phyloP scores from a whole-genome alignment of 2,888 invertebrate genomes.

The Therioaphis trifolii region DNA sequence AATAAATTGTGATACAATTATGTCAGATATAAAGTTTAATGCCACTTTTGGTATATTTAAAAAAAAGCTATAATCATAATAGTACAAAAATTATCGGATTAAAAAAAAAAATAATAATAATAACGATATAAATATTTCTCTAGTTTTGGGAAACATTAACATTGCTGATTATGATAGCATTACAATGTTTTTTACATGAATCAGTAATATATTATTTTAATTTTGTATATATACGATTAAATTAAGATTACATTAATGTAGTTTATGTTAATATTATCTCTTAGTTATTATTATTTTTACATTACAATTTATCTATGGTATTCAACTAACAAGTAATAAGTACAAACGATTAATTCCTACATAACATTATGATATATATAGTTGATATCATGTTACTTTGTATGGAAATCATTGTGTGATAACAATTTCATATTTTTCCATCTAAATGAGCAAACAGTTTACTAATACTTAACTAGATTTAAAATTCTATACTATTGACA shows the following conservation, averaged over 20 bases:
- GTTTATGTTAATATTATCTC: slow-evolving; percentile 5
- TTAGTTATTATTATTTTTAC: slow-evolving; percentile 7
- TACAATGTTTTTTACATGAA: background rate
- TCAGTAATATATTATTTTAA: background rate
- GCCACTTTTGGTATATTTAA: slow-evolving; percentile 54
- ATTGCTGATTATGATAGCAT: background rate
- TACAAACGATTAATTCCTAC: slow-evolving; percentile 14
- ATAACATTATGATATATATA: background rate
- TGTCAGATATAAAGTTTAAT: slow-evolving; percentile 29
- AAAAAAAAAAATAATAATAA: background rate
- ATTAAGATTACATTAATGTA: background rate
- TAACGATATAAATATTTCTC: background rate
- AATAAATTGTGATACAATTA: background rate
- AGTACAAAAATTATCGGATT: slow-evolving; percentile 4
- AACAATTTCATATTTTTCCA: slow-evolving; percentile 16
- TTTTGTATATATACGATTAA: background rate
- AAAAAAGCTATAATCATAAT: slow-evolving; percentile 19
- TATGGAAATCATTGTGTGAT: background rate
- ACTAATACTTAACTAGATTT: slow-evolving; percentile 22
- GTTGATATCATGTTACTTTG: background rate
- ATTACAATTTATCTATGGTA: slow-evolving; percentile 18
- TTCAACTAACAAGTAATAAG: slow-evolving; percentile 8
- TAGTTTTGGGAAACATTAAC: no score
- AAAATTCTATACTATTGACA: slow-evolving; percentile 1
- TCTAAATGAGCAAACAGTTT: slow-evolving; percentile 58